phyloP scores from a whole-genome alignment of 2,113 vertebrate genomes.

The Bujurquina vittata region DNA sequence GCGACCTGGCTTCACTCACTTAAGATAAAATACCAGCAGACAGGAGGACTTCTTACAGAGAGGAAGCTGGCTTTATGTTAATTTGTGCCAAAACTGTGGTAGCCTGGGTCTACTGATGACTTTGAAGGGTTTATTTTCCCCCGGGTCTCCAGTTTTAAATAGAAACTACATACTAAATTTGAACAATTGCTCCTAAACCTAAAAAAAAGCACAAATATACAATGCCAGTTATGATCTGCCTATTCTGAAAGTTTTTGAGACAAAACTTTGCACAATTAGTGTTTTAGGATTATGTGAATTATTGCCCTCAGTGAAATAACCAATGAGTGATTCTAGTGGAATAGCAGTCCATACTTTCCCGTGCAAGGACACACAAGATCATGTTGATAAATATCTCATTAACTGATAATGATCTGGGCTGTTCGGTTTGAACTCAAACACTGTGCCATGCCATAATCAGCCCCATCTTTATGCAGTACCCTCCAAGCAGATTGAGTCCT shows the following conservation, averaged over 20 bases:
- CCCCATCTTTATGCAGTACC: not conserved
- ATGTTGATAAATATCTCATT: conserved; percentile 53
- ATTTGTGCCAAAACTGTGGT: not conserved
- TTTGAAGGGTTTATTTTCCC: not conserved
- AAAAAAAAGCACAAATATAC: not conserved
- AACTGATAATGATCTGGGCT: conserved; percentile 32
- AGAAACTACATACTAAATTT: not conserved
- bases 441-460: not conserved
- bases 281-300: not conserved
- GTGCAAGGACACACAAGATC: conserved; percentile 17
- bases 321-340: not conserved
- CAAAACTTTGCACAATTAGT: not conserved
- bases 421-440: conserved; percentile 13
- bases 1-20: conserved; percentile 27
- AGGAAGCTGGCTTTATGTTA: not conserved
- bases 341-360: not conserved
- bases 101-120: not conserved
- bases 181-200: not conserved
- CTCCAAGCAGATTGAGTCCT: conserved; percentile 15
- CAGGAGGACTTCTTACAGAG: not conserved
- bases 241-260: not conserved
- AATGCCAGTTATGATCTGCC: not conserved
- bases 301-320: not conserved
- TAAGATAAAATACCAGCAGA: conserved; percentile 17
- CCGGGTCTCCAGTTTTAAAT: not conserved